phyloP scores from a whole-genome alignment of 2,113 vertebrate species.

The Otus sunia region DNA sequence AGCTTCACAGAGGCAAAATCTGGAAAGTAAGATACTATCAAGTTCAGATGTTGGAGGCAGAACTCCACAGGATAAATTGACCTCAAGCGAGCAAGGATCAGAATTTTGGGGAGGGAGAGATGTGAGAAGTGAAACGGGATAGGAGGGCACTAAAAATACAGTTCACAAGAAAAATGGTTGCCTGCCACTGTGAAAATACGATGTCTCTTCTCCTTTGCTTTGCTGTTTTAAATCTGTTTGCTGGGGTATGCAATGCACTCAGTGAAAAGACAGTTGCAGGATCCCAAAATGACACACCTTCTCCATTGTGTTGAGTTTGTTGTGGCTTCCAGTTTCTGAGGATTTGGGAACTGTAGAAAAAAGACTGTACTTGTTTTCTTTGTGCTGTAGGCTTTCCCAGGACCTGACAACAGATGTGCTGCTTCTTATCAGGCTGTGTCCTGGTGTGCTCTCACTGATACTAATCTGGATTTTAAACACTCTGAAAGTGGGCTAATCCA shows the following conservation, averaged over 20 bases:
- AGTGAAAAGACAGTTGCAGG: background rate
- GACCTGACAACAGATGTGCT: background rate
- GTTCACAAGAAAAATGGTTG: background rate
- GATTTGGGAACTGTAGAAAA: background rate
- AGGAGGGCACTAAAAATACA: background rate
- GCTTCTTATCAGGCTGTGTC: background rate
- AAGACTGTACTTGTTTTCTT: background rate
- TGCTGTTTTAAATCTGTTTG: background rate
- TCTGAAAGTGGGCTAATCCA: background rate
- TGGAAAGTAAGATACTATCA: background rate
- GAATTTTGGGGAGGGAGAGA: background rate
- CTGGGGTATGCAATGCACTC: background rate
- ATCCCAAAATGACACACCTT: background rate
- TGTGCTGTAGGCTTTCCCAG: background rate
- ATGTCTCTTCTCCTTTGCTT: background rate
- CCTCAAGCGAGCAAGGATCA: background rate
- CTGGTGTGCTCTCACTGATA: background rate
- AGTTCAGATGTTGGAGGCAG: background rate
- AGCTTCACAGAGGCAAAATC: background rate
- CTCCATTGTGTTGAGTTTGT: rapidly evolving
- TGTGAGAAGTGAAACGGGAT: background rate
- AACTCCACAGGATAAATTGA: background rate
- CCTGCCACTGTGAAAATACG: background rate
- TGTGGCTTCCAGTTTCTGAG: background rate
- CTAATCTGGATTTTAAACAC: background rate